Evolutionary conservation across 2,888 invertebrate species (phyloP).

Genomic region (Byasa hedistus): DNA sequence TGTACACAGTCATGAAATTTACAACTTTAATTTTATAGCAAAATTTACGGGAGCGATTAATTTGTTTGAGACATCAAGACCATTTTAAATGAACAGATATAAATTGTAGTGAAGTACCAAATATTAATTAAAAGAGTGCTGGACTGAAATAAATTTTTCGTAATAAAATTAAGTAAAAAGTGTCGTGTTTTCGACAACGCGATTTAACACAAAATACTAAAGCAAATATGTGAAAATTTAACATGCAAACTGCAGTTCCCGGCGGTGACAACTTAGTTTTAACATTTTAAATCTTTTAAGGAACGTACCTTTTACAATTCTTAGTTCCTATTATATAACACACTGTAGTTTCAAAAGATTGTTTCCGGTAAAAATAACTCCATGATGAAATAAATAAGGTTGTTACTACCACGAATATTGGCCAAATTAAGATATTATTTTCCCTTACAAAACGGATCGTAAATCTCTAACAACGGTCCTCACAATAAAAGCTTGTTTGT

Average conservation of each 20-base stretch:
- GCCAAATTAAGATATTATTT: not conserved
- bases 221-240: not conserved
- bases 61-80: slow-evolving; percentile 13
- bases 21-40: slow-evolving; percentile 14
- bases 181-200: not conserved
- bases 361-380: not conserved
- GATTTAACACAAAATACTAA: not conserved
- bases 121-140: slow-evolving; percentile 12
- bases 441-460: not conserved
- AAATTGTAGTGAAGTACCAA: slow-evolving; percentile 14
- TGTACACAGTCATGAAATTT: slow-evolving; percentile 11
- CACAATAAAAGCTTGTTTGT: slow-evolving; percentile 5
- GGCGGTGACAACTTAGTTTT: not conserved
- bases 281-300: not conserved
- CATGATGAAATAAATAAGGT: not conserved
- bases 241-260: not conserved
- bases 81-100: slow-evolving; percentile 18
- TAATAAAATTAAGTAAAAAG: slow-evolving; percentile 2
- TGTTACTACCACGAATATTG: not conserved
- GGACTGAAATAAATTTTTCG: not conserved
- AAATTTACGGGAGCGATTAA: slow-evolving; percentile 20
- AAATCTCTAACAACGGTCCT: not conserved
- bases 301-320: not conserved
- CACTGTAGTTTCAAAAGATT: not conserved
- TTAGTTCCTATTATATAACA: not conserved